Percentiles rank a stretch among this genome's conserved stretches.
phyloP scores from a whole-genome alignment of 2,113 vertebrate species.

The Limnothrissa miodon region DNA sequence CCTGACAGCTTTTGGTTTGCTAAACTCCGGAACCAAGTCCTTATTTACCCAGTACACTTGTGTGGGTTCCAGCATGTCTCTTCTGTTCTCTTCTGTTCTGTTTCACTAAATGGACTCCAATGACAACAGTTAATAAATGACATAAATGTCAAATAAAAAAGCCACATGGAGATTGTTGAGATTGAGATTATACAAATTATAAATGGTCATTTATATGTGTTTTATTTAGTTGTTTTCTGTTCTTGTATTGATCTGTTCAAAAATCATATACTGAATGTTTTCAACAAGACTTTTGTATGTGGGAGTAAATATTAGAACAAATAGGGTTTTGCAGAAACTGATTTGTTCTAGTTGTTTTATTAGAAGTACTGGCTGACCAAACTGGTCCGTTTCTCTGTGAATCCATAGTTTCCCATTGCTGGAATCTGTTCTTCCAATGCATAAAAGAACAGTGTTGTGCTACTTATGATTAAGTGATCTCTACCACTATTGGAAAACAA shows the following conservation, averaged over 20 bases:
- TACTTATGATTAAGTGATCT: not conserved
- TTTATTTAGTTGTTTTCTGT: no score
- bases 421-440: not conserved
- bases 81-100: not conserved
- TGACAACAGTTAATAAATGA: not conserved
- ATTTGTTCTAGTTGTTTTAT: not conserved
- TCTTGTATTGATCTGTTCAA: no score
- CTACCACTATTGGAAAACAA: not conserved
- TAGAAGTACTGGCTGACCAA: not conserved
- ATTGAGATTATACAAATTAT: no score
- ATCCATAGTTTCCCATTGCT: not conserved
- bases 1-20: not conserved
- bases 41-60: not conserved
- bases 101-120: not conserved
- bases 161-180: no score
- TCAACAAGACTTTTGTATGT: no score
- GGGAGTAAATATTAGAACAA: not conserved
- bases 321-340: not conserved
- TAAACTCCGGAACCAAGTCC: not conserved
- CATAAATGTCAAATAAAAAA: not conserved
- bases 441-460: not conserved
- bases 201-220: no score
- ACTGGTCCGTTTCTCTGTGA: not conserved
- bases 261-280: no score
- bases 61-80: not conserved